These are phyloP conservation scores for Conchocele bisecta DNA, from an alignment of 2,888 invertebrate species.

Conservation along the genomic window DNA sequence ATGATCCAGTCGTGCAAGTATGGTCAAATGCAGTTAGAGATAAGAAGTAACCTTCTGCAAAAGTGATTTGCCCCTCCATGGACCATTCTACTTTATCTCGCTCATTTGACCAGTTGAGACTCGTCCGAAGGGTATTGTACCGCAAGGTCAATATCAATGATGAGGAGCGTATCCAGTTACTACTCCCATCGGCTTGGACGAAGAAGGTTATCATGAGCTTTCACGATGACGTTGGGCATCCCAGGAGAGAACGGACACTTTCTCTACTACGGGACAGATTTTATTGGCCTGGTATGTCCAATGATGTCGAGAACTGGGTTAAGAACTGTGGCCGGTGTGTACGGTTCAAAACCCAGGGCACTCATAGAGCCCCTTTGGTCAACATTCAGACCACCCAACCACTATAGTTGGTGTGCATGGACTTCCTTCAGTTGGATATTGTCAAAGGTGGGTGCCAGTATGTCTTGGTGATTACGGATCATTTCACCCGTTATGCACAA, in stretches of 20 bases:
- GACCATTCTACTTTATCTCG: too few relatives aligned
- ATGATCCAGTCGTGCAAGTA: too few relatives aligned
- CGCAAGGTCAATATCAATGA: too few relatives aligned
- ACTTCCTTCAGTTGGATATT: background rate
- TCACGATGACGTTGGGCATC: slow-evolving; percentile 1
- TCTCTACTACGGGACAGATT: background rate
- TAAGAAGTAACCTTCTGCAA: too few relatives aligned
- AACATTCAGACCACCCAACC: background rate
- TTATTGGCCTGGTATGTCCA: background rate
- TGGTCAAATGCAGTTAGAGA: too few relatives aligned
- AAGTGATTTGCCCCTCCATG: too few relatives aligned
- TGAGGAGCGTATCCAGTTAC: too few relatives aligned
- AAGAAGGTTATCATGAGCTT: background rate
- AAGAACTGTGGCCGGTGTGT: background rate
- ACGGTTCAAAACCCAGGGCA: too few relatives aligned
- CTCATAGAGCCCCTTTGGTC: background rate
- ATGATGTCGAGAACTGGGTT: background rate
- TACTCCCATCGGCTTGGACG: background rate
- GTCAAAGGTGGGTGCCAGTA: too few relatives aligned
- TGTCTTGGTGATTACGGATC: too few relatives aligned
- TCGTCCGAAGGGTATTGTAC: too few relatives aligned
- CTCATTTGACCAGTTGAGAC: too few relatives aligned
- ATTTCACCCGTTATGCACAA: slow-evolving; percentile 2
- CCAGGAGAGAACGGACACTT: background rate
- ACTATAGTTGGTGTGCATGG: slow-evolving; percentile 1